These are phyloP conservation scores for Drosophila ironensis DNA, from an alignment of 1,140 invertebrate species.

Conservation along the genomic window DNA sequence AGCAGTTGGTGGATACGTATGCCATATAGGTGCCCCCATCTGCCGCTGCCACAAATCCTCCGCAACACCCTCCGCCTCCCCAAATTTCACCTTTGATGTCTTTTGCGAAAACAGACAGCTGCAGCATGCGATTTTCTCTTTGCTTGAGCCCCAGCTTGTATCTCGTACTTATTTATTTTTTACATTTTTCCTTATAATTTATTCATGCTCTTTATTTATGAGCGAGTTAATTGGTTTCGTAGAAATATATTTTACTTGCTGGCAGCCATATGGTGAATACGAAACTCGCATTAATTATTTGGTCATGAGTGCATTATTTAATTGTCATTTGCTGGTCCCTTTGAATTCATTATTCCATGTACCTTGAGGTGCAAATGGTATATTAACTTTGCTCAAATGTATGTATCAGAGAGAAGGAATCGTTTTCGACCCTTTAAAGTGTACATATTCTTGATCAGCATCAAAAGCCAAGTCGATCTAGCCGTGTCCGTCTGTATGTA, in stretches of 20 bases:
- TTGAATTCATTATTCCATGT: too few species aligned
- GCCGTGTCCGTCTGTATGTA: too few species aligned
- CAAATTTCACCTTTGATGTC: background rate
- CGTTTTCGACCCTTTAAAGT: too few species aligned
- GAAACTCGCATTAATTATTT: too few species aligned
- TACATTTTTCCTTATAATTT: background rate
- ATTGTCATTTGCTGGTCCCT: background rate
- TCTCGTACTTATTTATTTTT: too few species aligned
- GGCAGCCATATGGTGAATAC: too few species aligned
- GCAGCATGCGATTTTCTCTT: slow-evolving; percentile 31
- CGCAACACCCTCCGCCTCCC: background rate
- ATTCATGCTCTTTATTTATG: background rate
- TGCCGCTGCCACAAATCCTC: background rate
- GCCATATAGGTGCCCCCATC: slow-evolving; percentile 20
- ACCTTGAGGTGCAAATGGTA: too few species aligned
- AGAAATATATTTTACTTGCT: background rate
- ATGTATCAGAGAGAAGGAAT: too few species aligned
- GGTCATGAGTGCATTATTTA: too few species aligned
- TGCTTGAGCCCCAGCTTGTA: slow-evolving; percentile 3
- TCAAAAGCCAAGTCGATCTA: too few species aligned
- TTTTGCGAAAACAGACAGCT: slow-evolving; percentile 15
- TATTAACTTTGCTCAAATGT: too few species aligned
- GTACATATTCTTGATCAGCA: too few species aligned
- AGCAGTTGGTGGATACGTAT: slow-evolving; percentile 13
- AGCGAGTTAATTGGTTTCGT: background rate